phyloP scores from a whole-genome alignment of 2,888 invertebrate species.

The Melangyna quadrimaculata region DNA sequence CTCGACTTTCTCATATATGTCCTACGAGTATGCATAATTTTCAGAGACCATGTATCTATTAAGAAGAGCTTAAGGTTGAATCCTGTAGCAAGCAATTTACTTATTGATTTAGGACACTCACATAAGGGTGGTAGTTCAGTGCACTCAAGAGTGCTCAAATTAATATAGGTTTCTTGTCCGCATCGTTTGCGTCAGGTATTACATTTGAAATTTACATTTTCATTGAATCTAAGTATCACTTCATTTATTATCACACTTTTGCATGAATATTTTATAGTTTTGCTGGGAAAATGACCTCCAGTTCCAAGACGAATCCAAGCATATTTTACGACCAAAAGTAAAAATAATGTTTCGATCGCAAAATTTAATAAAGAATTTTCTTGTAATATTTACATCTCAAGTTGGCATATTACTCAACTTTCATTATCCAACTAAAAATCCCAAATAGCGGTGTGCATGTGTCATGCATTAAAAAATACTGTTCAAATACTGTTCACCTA shows the following conservation, averaged over 20 bases:
- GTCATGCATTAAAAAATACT: too few species aligned
- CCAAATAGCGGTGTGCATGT: too few species aligned
- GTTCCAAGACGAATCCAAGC: too few species aligned
- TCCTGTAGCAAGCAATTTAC: slow-evolving; percentile 39
- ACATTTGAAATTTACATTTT: slow-evolving; percentile 48
- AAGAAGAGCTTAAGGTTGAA: background rate
- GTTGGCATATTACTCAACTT: too few species aligned
- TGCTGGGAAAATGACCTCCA: background rate
- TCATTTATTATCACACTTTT: slow-evolving; percentile 14
- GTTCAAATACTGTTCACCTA: too few species aligned
- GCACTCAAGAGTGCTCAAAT: slow-evolving; percentile 40
- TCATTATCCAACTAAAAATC: too few species aligned
- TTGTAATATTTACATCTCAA: too few species aligned
- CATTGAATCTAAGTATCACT: slow-evolving; percentile 43
- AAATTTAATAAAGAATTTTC: too few species aligned
- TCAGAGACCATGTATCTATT: slow-evolving; percentile 19
- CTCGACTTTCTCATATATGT: background rate
- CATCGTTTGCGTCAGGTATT: slow-evolving; percentile 22
- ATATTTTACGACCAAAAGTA: too few species aligned
- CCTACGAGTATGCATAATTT: slow-evolving; percentile 33
- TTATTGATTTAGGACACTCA: slow-evolving; percentile 63
- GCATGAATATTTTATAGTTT: background rate
- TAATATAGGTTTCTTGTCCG: slow-evolving; percentile 48
- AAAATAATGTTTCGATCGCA: too few species aligned
- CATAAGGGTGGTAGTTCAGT: slow-evolving; percentile 30